Conservation (phyloP, 2,888 invertebrate species). For the Plebejus anna region DNA sequence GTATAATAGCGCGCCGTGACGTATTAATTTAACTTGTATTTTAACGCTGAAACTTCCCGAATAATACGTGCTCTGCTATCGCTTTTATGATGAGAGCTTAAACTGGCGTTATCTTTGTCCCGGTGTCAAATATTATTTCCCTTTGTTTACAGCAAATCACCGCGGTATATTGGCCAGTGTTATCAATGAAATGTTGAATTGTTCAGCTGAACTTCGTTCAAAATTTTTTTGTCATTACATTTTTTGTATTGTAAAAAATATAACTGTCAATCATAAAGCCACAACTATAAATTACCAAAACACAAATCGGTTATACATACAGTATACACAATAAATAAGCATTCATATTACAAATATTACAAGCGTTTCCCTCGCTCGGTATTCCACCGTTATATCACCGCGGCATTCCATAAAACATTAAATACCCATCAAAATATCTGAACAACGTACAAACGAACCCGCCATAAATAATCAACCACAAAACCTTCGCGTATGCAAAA, state of each 20-base stretch:
- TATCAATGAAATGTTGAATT: not conserved
- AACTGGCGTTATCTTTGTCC: constrained; percentile 15
- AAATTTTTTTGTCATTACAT: not conserved
- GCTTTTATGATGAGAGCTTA: constrained; percentile 15
- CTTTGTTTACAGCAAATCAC: not conserved
- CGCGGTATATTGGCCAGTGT: not conserved
- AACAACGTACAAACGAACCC: constrained; percentile 25
- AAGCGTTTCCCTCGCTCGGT: not conserved
- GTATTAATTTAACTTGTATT: constrained; percentile 21
- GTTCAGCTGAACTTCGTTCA: not conserved
- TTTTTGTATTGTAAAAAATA: not conserved
- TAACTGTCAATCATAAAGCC: not conserved
- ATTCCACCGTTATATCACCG: constrained; percentile 3
- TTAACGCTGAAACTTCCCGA: constrained; percentile 16
- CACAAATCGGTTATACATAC: not conserved
- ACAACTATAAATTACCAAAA: constrained; percentile 3
- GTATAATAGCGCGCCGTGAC: constrained; percentile 26
- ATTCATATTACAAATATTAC: constrained; percentile 10
- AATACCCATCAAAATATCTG: constrained; percentile 27
- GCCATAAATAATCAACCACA: constrained; percentile 25
- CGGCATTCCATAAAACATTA: constrained; percentile 19
- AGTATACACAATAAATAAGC: not conserved
- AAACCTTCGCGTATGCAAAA: constrained; percentile 38
- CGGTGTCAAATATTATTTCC: not conserved
- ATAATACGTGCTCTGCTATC: constrained; percentile 1